A percentile compares a stretch with the other conserved stretches of the same genome.
Conservation (phyloP, 2,113 vertebrate genomes). For the Phrynocephalus versicolor region DNA sequence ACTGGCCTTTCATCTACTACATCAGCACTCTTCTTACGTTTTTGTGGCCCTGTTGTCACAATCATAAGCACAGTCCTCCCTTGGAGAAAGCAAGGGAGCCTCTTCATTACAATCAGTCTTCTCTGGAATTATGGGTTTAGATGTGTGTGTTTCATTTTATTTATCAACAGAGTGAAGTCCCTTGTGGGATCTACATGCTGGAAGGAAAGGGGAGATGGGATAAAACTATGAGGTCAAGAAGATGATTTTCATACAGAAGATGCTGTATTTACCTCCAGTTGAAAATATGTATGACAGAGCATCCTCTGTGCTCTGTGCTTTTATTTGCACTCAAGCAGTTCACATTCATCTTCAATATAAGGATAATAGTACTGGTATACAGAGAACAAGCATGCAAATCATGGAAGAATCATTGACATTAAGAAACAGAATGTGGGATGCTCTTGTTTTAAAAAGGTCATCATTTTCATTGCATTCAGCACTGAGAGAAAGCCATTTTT, state of each 20-base stretch:
- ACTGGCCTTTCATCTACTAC: not conserved
- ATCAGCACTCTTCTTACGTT: not conserved
- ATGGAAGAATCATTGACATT: not conserved
- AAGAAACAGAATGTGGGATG: not conserved
- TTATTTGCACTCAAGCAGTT: not conserved
- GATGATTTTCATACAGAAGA: not conserved
- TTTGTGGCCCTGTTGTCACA: not conserved
- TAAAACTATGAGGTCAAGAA: not conserved
- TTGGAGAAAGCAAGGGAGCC: not conserved
- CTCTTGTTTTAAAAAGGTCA: not conserved
- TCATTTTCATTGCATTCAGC: not conserved
- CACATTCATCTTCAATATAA: not conserved
- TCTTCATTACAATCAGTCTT: too few species aligned
- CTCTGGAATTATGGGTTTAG: not conserved
- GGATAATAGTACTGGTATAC: not conserved
- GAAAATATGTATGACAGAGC: not conserved
- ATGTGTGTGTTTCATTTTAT: not conserved
- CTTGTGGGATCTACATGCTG: not conserved
- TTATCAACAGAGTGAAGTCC: not conserved
- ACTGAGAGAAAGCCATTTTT: not conserved
- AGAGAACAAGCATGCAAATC: not conserved
- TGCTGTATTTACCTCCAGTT: not conserved
- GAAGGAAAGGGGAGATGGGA: not conserved
- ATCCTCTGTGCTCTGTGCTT: not conserved
- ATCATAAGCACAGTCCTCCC: not conserved